Evolutionary conservation across 1,140 invertebrate species (phyloP).

Genomic region (Hestina assimilis): DNA sequence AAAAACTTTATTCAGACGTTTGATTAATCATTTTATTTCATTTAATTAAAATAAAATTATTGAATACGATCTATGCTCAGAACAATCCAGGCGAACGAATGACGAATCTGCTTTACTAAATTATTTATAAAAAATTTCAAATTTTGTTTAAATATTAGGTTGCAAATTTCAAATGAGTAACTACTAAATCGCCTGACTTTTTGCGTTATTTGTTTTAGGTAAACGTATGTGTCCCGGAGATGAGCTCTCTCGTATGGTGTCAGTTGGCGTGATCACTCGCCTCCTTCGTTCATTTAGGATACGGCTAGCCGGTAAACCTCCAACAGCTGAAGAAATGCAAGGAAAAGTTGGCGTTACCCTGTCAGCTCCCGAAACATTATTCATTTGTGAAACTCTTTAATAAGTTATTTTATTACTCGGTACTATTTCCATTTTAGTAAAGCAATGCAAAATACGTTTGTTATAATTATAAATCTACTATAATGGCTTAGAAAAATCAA

Average conservation of each 20-base stretch:
- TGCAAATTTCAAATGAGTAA: too few species aligned
- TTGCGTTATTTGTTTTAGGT: slow-evolving; percentile 76
- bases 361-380: slow-evolving; percentile 78
- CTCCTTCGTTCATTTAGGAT: slow-evolving; percentile 82
- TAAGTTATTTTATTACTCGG: not conserved
- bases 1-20: too few species aligned
- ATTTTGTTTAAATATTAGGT: too few species aligned
- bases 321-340: slow-evolving; percentile 64
- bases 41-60: too few species aligned
- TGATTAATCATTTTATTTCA: too few species aligned
- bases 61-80: too few species aligned
- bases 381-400: slow-evolving; percentile 52
- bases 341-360: slow-evolving; percentile 87
- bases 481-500: too few species aligned
- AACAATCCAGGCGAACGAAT: too few species aligned
- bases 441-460: too few species aligned
- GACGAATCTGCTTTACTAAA: too few species aligned
- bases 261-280: slow-evolving; percentile 81
- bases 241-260: slow-evolving; percentile 88
- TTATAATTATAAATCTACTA: too few species aligned
- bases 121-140: too few species aligned
- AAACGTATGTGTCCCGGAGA: slow-evolving; percentile 93
- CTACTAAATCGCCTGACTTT: not conserved
- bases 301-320: slow-evolving; percentile 48
- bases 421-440: not conserved